Percentiles rank a stretch among this genome's conserved stretches.
Evolutionary conservation across 2,797 vertebrate genomes (phyloP).

Genomic region (Sebastes trivittatus): DNA sequence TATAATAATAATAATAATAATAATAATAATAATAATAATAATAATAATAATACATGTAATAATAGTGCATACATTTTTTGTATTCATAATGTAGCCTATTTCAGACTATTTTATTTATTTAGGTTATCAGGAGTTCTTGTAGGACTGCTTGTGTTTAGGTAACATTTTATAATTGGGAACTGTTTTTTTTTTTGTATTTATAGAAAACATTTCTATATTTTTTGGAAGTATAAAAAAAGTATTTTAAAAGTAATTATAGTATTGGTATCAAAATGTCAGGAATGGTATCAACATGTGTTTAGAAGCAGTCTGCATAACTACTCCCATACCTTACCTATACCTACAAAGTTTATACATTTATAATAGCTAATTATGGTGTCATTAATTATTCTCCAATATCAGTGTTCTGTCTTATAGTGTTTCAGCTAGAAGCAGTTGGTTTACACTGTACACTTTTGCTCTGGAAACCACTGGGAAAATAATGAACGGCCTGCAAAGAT

Average conservation of each 20-base stretch:
- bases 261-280: background rate
- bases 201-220: background rate
- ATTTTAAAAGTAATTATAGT: background rate
- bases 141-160: background rate
- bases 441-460: background rate
- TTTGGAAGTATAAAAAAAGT: too few species aligned
- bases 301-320: background rate
- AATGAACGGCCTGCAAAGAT: background rate
- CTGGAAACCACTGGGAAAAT: background rate
- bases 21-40: background rate
- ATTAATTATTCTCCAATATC: background rate
- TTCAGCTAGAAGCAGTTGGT: background rate
- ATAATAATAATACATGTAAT: too few species aligned
- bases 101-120: background rate
- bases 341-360: too few species aligned
- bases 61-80: background rate
- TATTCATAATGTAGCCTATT: background rate
- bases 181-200: too few species aligned
- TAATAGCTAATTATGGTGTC: too few species aligned
- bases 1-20: too few species aligned
- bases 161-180: too few species aligned
- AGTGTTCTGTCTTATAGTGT: background rate
- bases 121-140: background rate
- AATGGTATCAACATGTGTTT: background rate
- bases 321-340: background rate